These are phyloP conservation scores for Pelobates fuscus DNA, from an alignment of 2,113 vertebrate species.

Conservation along the genomic window DNA sequence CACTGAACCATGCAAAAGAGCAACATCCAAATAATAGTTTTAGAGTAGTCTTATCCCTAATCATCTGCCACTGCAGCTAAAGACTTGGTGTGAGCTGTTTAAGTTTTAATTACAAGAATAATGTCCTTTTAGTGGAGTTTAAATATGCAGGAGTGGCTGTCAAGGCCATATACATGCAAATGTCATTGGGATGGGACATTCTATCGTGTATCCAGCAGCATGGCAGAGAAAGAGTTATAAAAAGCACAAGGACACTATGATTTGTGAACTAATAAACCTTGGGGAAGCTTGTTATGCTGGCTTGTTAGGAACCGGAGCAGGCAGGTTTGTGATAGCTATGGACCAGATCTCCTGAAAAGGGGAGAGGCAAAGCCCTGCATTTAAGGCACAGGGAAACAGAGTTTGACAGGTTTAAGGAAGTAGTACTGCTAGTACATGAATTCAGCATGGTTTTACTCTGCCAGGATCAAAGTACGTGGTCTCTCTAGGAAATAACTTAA, in stretches of 20 bases:
- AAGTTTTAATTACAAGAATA: no score
- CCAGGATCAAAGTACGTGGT: background rate
- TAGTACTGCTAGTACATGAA: background rate
- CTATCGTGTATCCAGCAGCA: background rate
- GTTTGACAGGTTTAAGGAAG: background rate
- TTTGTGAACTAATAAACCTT: constrained; percentile 46
- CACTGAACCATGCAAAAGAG: no score
- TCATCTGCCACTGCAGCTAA: no score
- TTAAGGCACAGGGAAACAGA: background rate
- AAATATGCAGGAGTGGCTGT: no score
- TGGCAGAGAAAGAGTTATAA: constrained; percentile 19
- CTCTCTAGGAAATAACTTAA: no score
- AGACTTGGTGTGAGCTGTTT: no score
- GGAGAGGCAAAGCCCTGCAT: background rate
- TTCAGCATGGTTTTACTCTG: background rate
- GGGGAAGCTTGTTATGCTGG: constrained; percentile 22
- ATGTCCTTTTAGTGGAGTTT: no score
- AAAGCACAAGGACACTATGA: constrained; percentile 33
- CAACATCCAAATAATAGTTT: no score
- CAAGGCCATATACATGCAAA: no score
- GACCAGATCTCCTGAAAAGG: background rate
- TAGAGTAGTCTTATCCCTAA: no score
- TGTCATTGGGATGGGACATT: no score
- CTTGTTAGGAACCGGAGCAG: constrained; percentile 39
- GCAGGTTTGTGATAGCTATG: constrained; percentile 25